These are phyloP conservation scores for Drosophila azteca DNA, from an alignment of 1,140 invertebrate species.

Conservation along the genomic window DNA sequence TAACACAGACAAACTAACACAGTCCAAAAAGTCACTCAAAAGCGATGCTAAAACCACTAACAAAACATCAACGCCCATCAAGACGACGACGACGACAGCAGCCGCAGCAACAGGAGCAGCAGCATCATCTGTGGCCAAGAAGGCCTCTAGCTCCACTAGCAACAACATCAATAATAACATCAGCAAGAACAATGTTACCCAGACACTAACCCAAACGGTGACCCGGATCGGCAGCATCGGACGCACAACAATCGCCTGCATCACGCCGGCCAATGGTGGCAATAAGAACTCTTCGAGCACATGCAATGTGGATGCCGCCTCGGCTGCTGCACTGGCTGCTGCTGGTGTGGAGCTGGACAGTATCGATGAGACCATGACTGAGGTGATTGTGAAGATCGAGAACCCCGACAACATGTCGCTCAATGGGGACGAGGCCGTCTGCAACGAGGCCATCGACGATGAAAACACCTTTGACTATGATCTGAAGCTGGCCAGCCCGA, in stretches of 20 bases:
- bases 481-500: constrained; percentile 74
- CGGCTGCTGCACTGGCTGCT: constrained; percentile 72
- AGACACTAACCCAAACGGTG: constrained; percentile 67
- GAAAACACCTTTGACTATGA: constrained; percentile 79
- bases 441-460: constrained; percentile 72
- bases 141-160: constrained; percentile 35
- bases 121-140: constrained; percentile 29
- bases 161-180: constrained; percentile 12
- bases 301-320: constrained; percentile 75
- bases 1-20: constrained; percentile 73
- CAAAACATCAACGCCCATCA: constrained; percentile 41
- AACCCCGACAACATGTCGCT: constrained; percentile 68
- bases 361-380: constrained; percentile 77
- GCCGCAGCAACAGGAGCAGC: constrained; percentile 18
- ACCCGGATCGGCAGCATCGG: constrained; percentile 78
- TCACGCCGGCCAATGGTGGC: constrained; percentile 59
- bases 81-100: constrained; percentile 26
- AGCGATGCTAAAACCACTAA: constrained; percentile 69
- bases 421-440: constrained; percentile 72
- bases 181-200: constrained; percentile 25
- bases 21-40: constrained; percentile 61
- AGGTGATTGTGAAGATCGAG: constrained; percentile 81
- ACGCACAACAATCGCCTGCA: constrained; percentile 78
- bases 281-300: constrained; percentile 60
- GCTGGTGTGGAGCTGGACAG: constrained; percentile 77